These are phyloP conservation scores for Seira sanloemensis DNA, from an alignment of 2,888 invertebrate species.

Conservation along the genomic window DNA sequence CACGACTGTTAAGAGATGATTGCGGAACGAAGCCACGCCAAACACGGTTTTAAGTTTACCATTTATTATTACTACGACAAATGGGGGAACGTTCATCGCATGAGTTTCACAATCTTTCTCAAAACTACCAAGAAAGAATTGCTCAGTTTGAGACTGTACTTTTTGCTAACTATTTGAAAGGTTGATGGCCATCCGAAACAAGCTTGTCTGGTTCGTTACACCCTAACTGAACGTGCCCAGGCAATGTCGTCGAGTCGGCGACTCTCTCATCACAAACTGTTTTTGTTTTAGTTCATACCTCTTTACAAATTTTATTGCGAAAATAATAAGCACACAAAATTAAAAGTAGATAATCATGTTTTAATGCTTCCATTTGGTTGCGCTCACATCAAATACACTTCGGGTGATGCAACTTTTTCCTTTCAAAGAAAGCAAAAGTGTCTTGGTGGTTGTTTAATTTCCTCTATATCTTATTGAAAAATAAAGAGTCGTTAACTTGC, in stretches of 20 bases:
- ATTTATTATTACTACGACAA: constrained; percentile 20
- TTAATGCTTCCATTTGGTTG: neutral
- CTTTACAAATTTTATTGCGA: neutral
- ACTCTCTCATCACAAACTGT: neutral
- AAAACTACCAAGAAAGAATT: too few species aligned
- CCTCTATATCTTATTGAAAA: neutral
- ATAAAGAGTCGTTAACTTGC: neutral
- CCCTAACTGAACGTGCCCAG: too few species aligned
- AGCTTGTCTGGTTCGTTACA: too few species aligned
- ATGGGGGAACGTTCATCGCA: too few species aligned
- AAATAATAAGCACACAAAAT: neutral
- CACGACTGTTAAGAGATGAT: neutral
- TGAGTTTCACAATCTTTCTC: too few species aligned
- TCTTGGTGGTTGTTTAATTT: neutral
- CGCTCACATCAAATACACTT: neutral
- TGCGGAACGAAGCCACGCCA: neutral
- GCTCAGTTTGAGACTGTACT: too few species aligned
- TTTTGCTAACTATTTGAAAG: too few species aligned
- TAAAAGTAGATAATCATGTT: neutral
- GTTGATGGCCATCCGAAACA: too few species aligned
- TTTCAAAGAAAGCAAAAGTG: neutral
- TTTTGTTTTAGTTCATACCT: neutral
- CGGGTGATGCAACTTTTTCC: neutral
- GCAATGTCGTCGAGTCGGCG: too few species aligned
- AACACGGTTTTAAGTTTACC: constrained; percentile 7